Conservation (phyloP, 2,888 invertebrate genomes). For the Adela reaumurella region DNA sequence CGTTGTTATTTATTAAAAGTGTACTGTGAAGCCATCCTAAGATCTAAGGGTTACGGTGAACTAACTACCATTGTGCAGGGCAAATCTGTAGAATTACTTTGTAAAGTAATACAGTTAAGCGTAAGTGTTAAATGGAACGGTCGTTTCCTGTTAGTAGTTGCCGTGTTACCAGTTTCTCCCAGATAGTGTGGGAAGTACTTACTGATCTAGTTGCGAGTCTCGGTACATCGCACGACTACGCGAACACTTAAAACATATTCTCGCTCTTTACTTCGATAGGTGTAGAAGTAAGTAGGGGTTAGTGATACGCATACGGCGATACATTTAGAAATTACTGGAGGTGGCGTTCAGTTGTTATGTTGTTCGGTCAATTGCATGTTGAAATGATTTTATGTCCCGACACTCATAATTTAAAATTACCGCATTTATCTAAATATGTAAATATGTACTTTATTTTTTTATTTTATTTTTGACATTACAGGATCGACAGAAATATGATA, state of each 20-base stretch:
- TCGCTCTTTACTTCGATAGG: background rate
- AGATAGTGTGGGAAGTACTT: background rate
- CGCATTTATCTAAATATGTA: too few species aligned
- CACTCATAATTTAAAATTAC: too few species aligned
- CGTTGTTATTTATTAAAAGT: slow-evolving; percentile 28
- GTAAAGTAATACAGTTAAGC: background rate
- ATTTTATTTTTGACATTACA: too few species aligned
- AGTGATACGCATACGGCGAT: too few species aligned
- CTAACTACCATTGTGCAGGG: background rate
- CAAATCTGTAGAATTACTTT: background rate
- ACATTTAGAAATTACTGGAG: too few species aligned
- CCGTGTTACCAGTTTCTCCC: background rate
- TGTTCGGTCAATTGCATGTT: too few species aligned
- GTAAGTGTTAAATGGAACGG: background rate
- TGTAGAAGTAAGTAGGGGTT: too few species aligned
- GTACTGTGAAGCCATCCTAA: background rate
- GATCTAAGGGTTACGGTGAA: background rate
- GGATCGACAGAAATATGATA: too few species aligned
- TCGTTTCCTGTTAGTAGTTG: background rate
- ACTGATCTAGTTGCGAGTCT: background rate
- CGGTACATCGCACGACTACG: background rate
- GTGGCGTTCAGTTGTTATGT: too few species aligned
- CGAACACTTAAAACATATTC: background rate
- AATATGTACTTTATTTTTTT: too few species aligned
- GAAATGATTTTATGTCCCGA: too few species aligned